phyloP scores from a whole-genome alignment of 2,888 invertebrate species.

The Rhagonycha lutea region DNA sequence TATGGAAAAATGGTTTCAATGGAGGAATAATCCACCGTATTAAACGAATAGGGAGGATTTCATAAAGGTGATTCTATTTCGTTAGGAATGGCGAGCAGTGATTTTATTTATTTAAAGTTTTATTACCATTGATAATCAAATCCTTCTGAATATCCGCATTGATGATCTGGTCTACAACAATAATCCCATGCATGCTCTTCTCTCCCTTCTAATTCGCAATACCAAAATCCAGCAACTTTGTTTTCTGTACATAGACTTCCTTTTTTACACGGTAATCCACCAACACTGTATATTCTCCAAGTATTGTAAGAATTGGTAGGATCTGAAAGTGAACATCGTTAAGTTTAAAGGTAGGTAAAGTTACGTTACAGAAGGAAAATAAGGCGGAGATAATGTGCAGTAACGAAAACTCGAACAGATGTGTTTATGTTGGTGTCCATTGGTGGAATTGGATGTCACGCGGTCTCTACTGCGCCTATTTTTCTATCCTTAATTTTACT shows the following conservation, averaged over 20 bases:
- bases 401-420: too few relatives aligned
- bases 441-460: too few relatives aligned
- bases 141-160: slow-evolving; percentile 83
- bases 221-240: slow-evolving; percentile 78
- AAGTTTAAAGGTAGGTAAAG: background rate
- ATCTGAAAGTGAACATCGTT: slow-evolving; percentile 20
- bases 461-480: too few relatives aligned
- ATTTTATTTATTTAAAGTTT: background rate
- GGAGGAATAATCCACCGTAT: background rate
- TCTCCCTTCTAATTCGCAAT: slow-evolving; percentile 77
- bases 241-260: slow-evolving; percentile 73
- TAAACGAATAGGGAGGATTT: background rate
- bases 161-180: slow-evolving; percentile 80
- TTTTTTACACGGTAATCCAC: slow-evolving; percentile 76
- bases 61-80: too few relatives aligned
- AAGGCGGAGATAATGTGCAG: too few relatives aligned
- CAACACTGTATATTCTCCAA: slow-evolving; percentile 80
- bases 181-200: slow-evolving; percentile 81
- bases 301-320: slow-evolving; percentile 45
- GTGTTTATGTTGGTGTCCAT: too few relatives aligned
- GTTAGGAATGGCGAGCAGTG: too few relatives aligned
- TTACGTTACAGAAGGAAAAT: too few relatives aligned
- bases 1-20: background rate
- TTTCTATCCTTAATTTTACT: too few relatives aligned
- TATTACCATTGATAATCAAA: slow-evolving; percentile 79